These are phyloP conservation scores for Clarias macrocephalus DNA, from an alignment of 2,113 vertebrate genomes.

Conservation along the genomic window DNA sequence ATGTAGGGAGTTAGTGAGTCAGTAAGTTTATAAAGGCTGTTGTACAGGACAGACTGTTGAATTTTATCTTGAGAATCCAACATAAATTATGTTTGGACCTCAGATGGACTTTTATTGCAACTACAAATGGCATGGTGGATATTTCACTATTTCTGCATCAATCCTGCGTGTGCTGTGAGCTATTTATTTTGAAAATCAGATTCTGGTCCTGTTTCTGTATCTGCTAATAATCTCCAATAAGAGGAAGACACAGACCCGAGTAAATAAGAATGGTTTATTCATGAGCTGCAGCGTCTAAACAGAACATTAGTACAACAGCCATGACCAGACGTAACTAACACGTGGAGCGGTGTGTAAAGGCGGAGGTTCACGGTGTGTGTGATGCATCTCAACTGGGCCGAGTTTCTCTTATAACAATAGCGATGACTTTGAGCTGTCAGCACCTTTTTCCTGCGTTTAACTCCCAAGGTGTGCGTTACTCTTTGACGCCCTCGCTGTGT, in stretches of 20 bases:
- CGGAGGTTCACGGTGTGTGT: slow-evolving; percentile 17
- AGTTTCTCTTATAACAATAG: slow-evolving; percentile 45
- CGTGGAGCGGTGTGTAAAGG: background rate
- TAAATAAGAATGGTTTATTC: slow-evolving; percentile 31
- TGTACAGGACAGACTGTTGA: background rate
- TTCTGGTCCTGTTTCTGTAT: background rate
- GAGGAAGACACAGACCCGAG: background rate
- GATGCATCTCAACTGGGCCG: slow-evolving; percentile 26
- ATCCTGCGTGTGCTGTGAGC: background rate
- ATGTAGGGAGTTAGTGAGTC: background rate
- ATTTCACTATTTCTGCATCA: background rate
- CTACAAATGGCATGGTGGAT: background rate
- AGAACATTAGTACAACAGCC: slow-evolving; percentile 23
- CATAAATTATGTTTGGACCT: background rate
- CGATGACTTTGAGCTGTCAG: slow-evolving; percentile 57
- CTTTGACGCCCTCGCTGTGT: slow-evolving; percentile 46
- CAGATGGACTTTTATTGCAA: background rate
- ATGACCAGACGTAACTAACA: background rate
- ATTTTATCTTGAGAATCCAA: background rate
- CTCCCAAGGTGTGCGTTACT: slow-evolving; percentile 44
- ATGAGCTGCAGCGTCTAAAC: background rate
- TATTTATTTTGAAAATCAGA: background rate
- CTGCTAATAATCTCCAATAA: slow-evolving; percentile 6
- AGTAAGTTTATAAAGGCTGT: background rate
- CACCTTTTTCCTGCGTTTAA: slow-evolving; percentile 47